Evolutionary conservation across 2,113 vertebrate genomes (phyloP).

Genomic region (Peromyscus californicus): DNA sequence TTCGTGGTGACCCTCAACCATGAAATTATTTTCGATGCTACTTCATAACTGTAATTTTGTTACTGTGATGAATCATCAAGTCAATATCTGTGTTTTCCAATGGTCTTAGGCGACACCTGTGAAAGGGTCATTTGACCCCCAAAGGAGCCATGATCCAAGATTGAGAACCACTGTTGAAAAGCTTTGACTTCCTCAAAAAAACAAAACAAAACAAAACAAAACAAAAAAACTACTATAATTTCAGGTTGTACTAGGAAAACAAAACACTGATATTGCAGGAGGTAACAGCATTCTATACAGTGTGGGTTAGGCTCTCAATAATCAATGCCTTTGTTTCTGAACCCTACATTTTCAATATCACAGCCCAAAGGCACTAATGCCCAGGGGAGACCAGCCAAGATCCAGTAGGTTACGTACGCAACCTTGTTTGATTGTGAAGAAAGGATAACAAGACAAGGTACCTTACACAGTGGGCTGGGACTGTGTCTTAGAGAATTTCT

Average conservation of each 20-base stretch:
- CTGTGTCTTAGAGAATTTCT: background rate
- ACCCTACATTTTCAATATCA: background rate
- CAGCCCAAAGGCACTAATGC: background rate
- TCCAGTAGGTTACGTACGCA: background rate
- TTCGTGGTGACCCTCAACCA: background rate
- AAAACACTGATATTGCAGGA: background rate
- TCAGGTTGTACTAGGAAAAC: background rate
- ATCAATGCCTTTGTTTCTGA: background rate
- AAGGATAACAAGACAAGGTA: background rate
- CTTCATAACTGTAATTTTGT: background rate
- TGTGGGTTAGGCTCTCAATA: background rate
- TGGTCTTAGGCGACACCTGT: background rate
- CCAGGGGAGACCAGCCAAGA: background rate
- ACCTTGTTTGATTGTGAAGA: background rate
- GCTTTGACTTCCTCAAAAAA: background rate
- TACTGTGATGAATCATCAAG: background rate
- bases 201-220: background rate
- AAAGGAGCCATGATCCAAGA: background rate
- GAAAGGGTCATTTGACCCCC: background rate
- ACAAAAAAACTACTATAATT: background rate
- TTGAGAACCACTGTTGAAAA: background rate
- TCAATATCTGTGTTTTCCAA: background rate
- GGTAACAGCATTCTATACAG: background rate
- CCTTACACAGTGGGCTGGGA: background rate
- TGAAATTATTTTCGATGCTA: background rate